Evolutionary conservation across 2,113 vertebrate species (phyloP), one percentile per base, ranked within the genome.

Genomic region (Holacanthus passer): DNA sequence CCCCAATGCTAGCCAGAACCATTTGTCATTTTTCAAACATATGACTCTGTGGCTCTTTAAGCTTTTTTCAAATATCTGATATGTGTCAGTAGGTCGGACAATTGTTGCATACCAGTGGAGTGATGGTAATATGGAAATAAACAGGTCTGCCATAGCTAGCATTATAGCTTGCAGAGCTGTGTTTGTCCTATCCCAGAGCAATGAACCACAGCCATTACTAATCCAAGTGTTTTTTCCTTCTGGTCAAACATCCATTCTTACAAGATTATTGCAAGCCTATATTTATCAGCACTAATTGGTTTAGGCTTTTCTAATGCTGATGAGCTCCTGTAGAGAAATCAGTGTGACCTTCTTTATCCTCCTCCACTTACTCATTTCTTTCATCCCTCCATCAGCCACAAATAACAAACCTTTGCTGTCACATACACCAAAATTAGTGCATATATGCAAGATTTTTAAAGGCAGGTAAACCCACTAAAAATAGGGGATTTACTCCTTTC

Each of bases 241-340:
- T 50, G 35, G 59, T 66, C 62, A 76, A 67, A 73, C 41, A 11
- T 58, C 52, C 31, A 58, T 77, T 31, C 65, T 56, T 64, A 83
- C 8, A 53, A 79, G 94, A 92, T 94, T 94, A 93, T 68, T 58
- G 79, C 16, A 32, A 66, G 62, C 47, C 91, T 94, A 91, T 92
- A 91, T 91, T 90, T 91, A 88, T 81, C 89, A 45, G 80, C 65
- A 72, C 66, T 91, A 92, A 93, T 90, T 84, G 90, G 92, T 82
- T 88, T 88, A 89, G 56, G 74, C 56, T 83, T 81, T 76, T 76
- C 82, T 87, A 73, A 82, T 56, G 19, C 81, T 32, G 45, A 69
- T 50, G 45, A 64, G 69, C 48, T 76, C 47, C 73, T 71, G 73
- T 69, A 14, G 81, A 77, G 67, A 11, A 37, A 32, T 50, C 55